These are phyloP conservation scores for Ctena decussata DNA, from an alignment of 2,888 invertebrate species.

Conservation along the genomic window DNA sequence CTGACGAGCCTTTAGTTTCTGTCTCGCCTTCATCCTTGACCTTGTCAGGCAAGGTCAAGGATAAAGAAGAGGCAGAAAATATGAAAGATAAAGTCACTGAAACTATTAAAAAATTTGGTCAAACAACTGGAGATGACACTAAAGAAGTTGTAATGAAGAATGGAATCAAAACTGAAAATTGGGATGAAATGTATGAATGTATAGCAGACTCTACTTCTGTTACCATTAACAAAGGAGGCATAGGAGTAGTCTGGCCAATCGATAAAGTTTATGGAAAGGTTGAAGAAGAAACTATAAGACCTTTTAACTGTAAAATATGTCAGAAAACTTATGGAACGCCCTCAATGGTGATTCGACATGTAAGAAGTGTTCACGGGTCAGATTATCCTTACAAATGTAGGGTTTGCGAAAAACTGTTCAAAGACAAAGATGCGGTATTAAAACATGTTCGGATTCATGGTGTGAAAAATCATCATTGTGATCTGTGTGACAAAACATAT, in stretches of 20 bases:
- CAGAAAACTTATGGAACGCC: not conserved
- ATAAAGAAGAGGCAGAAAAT: too few relatives aligned
- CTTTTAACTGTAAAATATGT: not conserved
- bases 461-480: not conserved
- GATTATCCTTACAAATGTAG: not conserved
- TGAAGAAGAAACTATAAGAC: not conserved
- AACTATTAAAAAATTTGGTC: too few relatives aligned
- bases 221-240: not conserved
- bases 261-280: not conserved
- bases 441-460: not conserved
- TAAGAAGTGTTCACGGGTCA: not conserved
- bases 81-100: too few relatives aligned
- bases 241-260: not conserved
- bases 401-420: not conserved
- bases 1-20: too few relatives aligned
- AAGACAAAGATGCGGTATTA: not conserved
- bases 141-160: too few relatives aligned
- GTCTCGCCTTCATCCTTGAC: too few relatives aligned
- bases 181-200: not conserved
- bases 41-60: too few relatives aligned
- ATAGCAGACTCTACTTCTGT: not conserved
- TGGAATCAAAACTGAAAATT: not conserved
- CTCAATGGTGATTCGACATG: not conserved
- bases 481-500: not conserved
- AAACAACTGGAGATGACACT: too few relatives aligned